Conservation (phyloP, 2,888 invertebrate genomes). For the Hyles lineata region DNA sequence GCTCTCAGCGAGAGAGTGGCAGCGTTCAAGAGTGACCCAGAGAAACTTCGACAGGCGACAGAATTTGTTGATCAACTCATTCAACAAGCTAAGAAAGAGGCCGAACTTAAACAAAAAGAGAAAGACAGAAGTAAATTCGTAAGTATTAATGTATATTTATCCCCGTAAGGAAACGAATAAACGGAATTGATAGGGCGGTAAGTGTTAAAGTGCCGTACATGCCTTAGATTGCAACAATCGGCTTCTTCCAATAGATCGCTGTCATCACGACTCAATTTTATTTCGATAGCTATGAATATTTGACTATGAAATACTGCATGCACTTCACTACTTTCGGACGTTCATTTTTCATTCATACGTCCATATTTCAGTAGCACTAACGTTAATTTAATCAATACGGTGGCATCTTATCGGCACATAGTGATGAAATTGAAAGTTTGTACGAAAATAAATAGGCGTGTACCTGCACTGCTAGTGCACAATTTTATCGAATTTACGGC, state of each 20-base stretch:
- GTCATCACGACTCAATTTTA: conserved; percentile 44
- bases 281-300: conserved; percentile 41
- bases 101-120: conserved; percentile 83
- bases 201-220: conserved; percentile 73
- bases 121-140: conserved; percentile 85
- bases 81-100: conserved; percentile 85
- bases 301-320: conserved; percentile 54
- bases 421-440: conserved; percentile 1
- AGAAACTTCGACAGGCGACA: conserved; percentile 83
- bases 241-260: conserved; percentile 73
- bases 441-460: neutral
- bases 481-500: neutral
- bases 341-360: conserved; percentile 21
- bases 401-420: conserved; percentile 27
- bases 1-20: conserved; percentile 80
- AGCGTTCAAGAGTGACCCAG: conserved; percentile 85
- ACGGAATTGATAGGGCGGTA: conserved; percentile 81
- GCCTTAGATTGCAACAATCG: conserved; percentile 69
- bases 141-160: conserved; percentile 83
- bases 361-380: conserved; percentile 25
- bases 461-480: neutral
- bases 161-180: conserved; percentile 69
- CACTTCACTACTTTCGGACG: conserved; percentile 41
- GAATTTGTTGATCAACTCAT: conserved; percentile 86
- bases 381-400: conserved; percentile 41